Conservation (phyloP, 2,888 invertebrate species). For the Drosophila ochracea region DNA sequence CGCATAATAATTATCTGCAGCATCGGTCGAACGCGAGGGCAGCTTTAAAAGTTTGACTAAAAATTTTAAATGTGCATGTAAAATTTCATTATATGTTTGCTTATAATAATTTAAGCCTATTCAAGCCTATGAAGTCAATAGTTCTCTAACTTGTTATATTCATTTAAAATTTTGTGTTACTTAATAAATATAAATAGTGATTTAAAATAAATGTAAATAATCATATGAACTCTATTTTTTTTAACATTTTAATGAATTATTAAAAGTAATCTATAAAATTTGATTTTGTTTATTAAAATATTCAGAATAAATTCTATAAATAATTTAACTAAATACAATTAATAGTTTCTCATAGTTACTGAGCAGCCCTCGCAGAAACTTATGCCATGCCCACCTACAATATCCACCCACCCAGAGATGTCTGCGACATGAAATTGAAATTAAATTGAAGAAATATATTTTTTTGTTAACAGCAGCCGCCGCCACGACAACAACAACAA, state of each 20-base stretch:
- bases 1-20: conserved; percentile 72
- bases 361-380: conserved; percentile 8
- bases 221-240: background rate
- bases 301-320: background rate
- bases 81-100: background rate
- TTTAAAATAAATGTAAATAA: background rate
- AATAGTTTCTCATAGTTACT: background rate
- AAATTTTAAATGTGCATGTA: background rate
- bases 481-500: conserved; percentile 20
- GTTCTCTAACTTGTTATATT: background rate
- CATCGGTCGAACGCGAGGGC: conserved; percentile 44
- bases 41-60: background rate
- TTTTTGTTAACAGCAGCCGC: conserved; percentile 39
- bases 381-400: conserved; percentile 19
- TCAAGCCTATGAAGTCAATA: background rate
- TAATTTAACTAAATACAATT: background rate
- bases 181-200: background rate
- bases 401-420: conserved; percentile 44
- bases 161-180: background rate
- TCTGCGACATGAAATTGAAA: conserved; percentile 81
- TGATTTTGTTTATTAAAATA: background rate
- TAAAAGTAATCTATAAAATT: background rate
- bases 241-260: background rate
- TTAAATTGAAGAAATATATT: conserved; percentile 67
- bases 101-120: background rate